Evolutionary conservation across 1,140 invertebrate species (phyloP), one percentile per base, ranked within the genome.

Genomic region (Atopsyche davidsoni): DNA sequence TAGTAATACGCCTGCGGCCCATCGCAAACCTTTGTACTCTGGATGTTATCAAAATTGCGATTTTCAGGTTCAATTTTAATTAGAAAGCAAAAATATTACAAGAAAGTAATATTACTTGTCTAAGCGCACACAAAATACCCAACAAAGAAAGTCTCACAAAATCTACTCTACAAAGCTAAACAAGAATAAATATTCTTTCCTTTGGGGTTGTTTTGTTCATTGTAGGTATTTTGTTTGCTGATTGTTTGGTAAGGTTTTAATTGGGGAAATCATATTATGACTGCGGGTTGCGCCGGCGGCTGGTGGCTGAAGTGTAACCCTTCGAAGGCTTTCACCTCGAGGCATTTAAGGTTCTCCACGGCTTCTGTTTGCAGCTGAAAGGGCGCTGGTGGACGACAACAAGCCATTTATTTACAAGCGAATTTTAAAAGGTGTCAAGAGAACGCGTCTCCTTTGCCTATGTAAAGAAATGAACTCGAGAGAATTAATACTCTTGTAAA

Each of bases 31-130:
- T n/a, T n/a, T n/a, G n/a, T n/a, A n/a, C n/a, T n/a, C 35, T 36
- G 44, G 44, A 6, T 16, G 44, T 46, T 35, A 46, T 46, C 35
- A 46, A 46, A 46, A 46, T 46, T 46, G 28, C 44, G 32, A 46
- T 46, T 46, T 46, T 46, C 44, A 13, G 31, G 44, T 32, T 46
- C 32, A 19, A 32, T 36, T 35, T 46, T 46, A 46, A 46, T 46
- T 46, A 46, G 44, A 36, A 21, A 13, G 31, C 44, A 46, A 46
- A 46, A 46, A 46, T 46, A 21, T 21, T 21, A 25, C 23, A 32
- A 28, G 42, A 31, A 31, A 13, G 22, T 43, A 43, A 10, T 28
- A 28, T 6, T n/a, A n/a, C 24, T 28, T n/a, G 24, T 7, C n/a
- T 28, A 28, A 28, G 24, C 40, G 18, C 10, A 24, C 11, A 23